Evolutionary conservation across 1,140 invertebrate species (phyloP).

Genomic region (Neelides sp.): DNA sequence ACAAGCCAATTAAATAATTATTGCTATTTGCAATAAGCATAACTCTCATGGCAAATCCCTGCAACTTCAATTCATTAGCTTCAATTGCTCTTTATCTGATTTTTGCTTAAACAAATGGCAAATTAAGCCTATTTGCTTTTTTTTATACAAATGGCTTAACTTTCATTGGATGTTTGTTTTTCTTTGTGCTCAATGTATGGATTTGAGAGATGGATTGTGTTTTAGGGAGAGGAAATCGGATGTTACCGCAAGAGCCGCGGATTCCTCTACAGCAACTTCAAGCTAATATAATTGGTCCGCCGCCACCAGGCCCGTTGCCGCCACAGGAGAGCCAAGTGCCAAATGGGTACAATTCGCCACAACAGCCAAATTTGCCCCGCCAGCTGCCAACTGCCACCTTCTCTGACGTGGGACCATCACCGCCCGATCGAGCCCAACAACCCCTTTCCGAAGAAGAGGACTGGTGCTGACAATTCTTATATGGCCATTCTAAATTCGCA

Average conservation of each 20-base stretch:
- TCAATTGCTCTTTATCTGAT: too few relatives aligned
- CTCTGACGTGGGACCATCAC: slow-evolving; percentile 25
- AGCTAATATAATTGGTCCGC: neutral
- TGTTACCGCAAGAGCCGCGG: slow-evolving; percentile 22
- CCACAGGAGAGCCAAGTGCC: slow-evolving; percentile 19
- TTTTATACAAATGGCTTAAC: too few relatives aligned
- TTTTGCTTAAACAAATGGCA: too few relatives aligned
- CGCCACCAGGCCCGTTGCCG: neutral
- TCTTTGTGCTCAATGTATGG: slow-evolving; percentile 1
- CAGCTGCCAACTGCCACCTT: slow-evolving; percentile 7
- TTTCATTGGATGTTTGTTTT: too few relatives aligned
- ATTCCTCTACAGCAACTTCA: neutral
- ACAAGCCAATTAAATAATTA: too few relatives aligned
- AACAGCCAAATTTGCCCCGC: slow-evolving; percentile 5
- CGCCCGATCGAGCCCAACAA: slow-evolving; percentile 1
- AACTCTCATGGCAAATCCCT: too few relatives aligned
- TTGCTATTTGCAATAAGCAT: too few relatives aligned
- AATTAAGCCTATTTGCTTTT: too few relatives aligned
- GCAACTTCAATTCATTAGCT: too few relatives aligned
- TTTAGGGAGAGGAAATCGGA: slow-evolving; percentile 24
- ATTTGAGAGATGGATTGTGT: slow-evolving; percentile 9
- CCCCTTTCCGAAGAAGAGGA: slow-evolving; percentile 28
- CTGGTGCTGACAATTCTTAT: slow-evolving; percentile 30
- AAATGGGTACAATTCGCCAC: slow-evolving; percentile 14
- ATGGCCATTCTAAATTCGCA: slow-evolving; percentile 12